phyloP scores from a whole-genome alignment of 2,888 invertebrate species.

The Sesia bembeciformis region DNA sequence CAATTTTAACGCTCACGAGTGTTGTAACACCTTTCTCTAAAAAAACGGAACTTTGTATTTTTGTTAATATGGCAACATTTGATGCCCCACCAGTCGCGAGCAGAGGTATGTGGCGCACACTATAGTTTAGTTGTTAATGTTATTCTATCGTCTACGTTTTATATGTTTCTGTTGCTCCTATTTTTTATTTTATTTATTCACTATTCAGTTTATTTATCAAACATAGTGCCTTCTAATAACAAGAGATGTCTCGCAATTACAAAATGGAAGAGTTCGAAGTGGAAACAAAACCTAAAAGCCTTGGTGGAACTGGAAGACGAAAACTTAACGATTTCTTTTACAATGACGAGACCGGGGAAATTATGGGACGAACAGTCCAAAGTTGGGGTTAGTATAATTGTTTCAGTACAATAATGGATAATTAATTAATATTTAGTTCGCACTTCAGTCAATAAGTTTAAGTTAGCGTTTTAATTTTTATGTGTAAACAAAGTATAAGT shows the following conservation, averaged over 20 bases:
- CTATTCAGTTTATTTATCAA: constrained; percentile 1
- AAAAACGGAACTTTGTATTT: too few relatives aligned
- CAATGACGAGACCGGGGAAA: constrained; percentile 52
- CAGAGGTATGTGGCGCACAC: too few relatives aligned
- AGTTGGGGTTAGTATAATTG: constrained; percentile 65
- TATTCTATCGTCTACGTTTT: too few relatives aligned
- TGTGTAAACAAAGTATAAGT: too few relatives aligned
- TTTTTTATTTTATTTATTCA: neutral
- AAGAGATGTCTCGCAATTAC: constrained; percentile 41
- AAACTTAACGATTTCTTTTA: constrained; percentile 40
- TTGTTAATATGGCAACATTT: too few relatives aligned
- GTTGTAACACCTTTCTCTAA: too few relatives aligned
- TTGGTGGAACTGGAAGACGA: constrained; percentile 14
- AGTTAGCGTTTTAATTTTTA: too few relatives aligned
- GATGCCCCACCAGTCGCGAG: too few relatives aligned
- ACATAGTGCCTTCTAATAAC: neutral
- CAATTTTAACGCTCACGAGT: too few relatives aligned
- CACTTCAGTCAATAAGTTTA: too few relatives aligned
- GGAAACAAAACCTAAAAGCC: constrained; percentile 28
- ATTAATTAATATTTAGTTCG: neutral
- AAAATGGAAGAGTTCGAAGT: constrained; percentile 54
- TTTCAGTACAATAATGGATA: neutral
- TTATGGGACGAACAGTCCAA: constrained; percentile 62
- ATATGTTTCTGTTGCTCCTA: neutral
- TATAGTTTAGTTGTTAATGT: too few relatives aligned